Percentiles rank a stretch among this genome's conserved stretches.
phyloP scores from a whole-genome alignment of 2,113 vertebrate species.

The Cyanocitta stelleri region DNA sequence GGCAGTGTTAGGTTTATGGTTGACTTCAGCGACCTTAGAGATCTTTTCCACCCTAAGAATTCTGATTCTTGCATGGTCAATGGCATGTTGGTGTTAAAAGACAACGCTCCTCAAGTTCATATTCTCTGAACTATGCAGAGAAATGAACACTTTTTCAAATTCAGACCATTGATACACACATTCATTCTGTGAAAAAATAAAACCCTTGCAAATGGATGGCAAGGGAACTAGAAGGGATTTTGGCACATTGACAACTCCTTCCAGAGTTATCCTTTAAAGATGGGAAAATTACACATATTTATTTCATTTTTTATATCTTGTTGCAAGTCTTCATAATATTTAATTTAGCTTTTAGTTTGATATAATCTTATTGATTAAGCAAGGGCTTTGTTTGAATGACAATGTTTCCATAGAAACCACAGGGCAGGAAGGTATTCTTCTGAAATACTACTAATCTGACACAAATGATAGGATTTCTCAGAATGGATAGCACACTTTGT shows the following conservation, averaged over 20 bases:
- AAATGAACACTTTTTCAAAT: not conserved
- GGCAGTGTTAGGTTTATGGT: fast-evolving
- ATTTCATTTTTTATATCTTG: not conserved
- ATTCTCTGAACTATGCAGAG: not conserved
- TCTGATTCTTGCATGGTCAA: not conserved
- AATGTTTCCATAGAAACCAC: not conserved
- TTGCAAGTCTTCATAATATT: not conserved
- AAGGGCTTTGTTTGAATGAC: not conserved
- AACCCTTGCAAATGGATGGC: not conserved
- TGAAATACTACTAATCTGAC: not conserved
- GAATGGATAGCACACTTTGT: not conserved
- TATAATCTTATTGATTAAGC: not conserved
- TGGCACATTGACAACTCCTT: not conserved
- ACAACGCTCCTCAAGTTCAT: not conserved
- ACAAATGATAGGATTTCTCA: not conserved
- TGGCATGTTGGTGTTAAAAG: not conserved
- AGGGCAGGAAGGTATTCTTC: not conserved
- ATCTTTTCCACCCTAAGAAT: not conserved
- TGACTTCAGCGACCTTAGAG: not conserved
- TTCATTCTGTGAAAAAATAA: not conserved
- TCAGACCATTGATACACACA: not conserved
- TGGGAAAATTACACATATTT: not conserved
- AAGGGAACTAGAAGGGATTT: not conserved
- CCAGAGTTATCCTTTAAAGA: not conserved
- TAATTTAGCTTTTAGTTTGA: not conserved